Evolutionary conservation across 2,113 vertebrate species (phyloP), one percentile per base, ranked within the genome.

Genomic region (Psilopogon haemacephalus): DNA sequence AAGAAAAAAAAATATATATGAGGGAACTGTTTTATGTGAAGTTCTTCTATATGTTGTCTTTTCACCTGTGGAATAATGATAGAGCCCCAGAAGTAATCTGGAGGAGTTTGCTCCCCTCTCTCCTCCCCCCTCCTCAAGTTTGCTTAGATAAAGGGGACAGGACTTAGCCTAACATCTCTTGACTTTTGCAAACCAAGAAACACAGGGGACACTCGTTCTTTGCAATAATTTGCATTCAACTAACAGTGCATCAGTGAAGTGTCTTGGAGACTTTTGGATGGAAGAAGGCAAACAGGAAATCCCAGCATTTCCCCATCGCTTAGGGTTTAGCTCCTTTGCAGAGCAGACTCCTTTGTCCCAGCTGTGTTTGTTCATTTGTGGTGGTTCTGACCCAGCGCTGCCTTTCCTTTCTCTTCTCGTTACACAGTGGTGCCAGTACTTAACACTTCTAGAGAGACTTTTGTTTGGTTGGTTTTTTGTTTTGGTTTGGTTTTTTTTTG

Each of bases 11-110:
- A 93, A 74, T 95, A 96, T 97, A 93, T 96, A 97, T 96, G 97
- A 98, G 97, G 97, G 97, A 98, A 97, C 96, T 97, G 96, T 97
- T 97, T 96, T 95, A 96, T 59, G 91, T 98, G 96, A 97, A 94
- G 91, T 95, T 97, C 87, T 94, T 96, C 81, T 97, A 76, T 97
- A 93, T 96, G 95, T 95, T 97, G 97, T 97, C 73, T 96, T 97
- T 97, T 97, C 89, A 97, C 97, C 97, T 98, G 97, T 98, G 97
- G 97, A 97, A 96, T 96, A 94, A 97, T 87, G 95, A 84, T 95
- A 89, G 95, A 96, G 96, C 97, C 96, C 95, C 95, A 97, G 95
- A 95, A 95, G 95, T 96, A 89, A 94, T 94, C 97, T 97, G 97
- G 97, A 98, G 97, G 90, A 94, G 96, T 97, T 96, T 96, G 50